Base-by-base conservation (phyloP, 2,797 vertebrate genomes). In the Epinephelus malabaricus region DNA sequence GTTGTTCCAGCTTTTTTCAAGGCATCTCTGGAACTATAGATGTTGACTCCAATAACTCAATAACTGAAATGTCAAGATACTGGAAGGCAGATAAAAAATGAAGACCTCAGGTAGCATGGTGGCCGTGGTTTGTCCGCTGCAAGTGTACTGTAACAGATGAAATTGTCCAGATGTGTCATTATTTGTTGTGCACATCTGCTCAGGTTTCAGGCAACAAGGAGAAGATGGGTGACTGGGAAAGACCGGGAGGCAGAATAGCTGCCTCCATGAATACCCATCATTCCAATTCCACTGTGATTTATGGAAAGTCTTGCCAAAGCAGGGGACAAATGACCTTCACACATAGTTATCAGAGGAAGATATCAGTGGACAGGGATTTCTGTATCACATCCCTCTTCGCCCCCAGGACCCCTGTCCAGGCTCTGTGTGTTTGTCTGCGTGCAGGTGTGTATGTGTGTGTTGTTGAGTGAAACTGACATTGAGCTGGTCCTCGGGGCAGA, bases 281-380 rank as follows among this genome's bases (percentile, higher is more conserved):
- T 88, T 82, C 81, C 93, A 92, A 89, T 94, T 94, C 92, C 82
- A 80, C 84, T 73, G 88, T 95, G 95, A 95, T 95, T 95, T 95
- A 95, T 92, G 83, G 90, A 87, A 86, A 87, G 82, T 82, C 82
- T 78, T 76, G 78, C 90, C 84, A 78, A 90, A 88, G 75, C 81
- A 78, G 91, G 87, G 90, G 85, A 92, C 89, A 90, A 93, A 94
- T 90, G 93, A 95, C 94, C 95, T 96, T 95, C 93, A 94, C 93
- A 92, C 89, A 79, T 85, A 85, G 88, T 92, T 94, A 95, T 94
- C 94, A 87, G 90, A 94, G 90, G 84, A 82, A 93, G 92, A 94
- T 89, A 92, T 94, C 93, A 90, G 83, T 58, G 89, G 92, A 93
- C 92, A 91, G 85, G 84, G 90, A 89, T 92, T 91, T 92, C 86